phyloP scores from a whole-genome alignment of 2,888 invertebrate genomes.

The Leptura quadrifasciata region DNA sequence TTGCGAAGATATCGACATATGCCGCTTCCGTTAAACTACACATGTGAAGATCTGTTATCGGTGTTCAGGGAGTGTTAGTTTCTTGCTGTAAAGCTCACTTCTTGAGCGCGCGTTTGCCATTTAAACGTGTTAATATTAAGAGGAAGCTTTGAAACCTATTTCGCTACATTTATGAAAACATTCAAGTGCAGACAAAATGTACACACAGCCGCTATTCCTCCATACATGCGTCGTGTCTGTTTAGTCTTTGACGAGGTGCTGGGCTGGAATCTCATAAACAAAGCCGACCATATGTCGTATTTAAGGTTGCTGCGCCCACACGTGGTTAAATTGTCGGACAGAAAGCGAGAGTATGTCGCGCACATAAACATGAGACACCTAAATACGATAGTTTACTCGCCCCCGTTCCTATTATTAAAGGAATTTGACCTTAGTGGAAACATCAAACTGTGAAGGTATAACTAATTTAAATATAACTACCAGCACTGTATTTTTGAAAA shows the following conservation, averaged over 20 bases:
- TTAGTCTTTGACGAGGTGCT: background rate
- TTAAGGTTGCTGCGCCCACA: slow-evolving; percentile 29
- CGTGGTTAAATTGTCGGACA: slow-evolving; percentile 16
- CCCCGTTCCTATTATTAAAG: slow-evolving; percentile 6
- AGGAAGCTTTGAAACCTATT: background rate
- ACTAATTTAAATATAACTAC: too few species aligned
- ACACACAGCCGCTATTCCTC: background rate
- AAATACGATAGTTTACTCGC: slow-evolving; percentile 10
- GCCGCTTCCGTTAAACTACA: background rate
- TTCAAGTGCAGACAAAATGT: background rate
- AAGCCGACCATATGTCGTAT: background rate
- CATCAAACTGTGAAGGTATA: too few species aligned
- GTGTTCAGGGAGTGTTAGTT: background rate
- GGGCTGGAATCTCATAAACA: background rate
- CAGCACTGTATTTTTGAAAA: too few species aligned
- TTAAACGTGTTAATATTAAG: background rate
- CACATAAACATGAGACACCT: slow-evolving; percentile 23
- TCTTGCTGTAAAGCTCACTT: background rate
- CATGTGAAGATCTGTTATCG: too few species aligned
- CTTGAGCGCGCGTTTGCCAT: background rate
- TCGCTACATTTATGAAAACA: background rate
- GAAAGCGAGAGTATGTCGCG: slow-evolving; percentile 6
- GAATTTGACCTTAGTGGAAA: slow-evolving; percentile 26
- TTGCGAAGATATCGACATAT: background rate
- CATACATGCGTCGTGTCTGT: too few species aligned